These are phyloP conservation scores for Drosophila nannoptera DNA, from an alignment of 1,140 invertebrate species.

Conservation along the genomic window DNA sequence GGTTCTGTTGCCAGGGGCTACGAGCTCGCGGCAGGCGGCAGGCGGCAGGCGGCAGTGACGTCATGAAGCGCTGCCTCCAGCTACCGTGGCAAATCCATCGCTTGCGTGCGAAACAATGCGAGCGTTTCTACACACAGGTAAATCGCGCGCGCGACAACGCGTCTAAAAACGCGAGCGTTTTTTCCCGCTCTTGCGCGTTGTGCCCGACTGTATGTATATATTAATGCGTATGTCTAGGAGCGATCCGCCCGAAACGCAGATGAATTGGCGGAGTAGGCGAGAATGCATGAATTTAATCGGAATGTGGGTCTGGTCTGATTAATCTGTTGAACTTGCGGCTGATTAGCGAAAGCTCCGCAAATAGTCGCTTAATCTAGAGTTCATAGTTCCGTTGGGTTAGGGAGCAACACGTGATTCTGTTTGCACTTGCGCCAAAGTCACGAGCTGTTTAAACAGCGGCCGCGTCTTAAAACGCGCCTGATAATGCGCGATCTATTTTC, in stretches of 20 bases:
- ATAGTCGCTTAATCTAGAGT: conserved; percentile 15
- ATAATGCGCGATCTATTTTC: conserved; percentile 35
- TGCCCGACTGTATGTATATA: too few relatives aligned
- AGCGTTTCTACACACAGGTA: conserved; percentile 16
- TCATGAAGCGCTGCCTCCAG: conserved; percentile 45
- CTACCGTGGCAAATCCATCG: conserved; percentile 10
- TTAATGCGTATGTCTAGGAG: background rate
- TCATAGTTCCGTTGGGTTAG: background rate
- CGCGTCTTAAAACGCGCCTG: conserved; percentile 37
- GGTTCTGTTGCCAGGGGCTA: conserved; percentile 32
- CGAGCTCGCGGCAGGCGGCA: background rate
- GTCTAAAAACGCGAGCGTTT: conserved; percentile 36
- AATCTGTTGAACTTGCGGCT: background rate
- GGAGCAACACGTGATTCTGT: conserved; percentile 62
- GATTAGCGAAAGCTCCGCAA: conserved; percentile 11
- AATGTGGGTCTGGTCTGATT: background rate
- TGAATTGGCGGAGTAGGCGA: too few relatives aligned
- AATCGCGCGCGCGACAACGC: conserved; percentile 15
- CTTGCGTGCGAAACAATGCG: background rate
- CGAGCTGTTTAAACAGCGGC: conserved; percentile 29
- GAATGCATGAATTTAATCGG: background rate
- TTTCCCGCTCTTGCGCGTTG: background rate
- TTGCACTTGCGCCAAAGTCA: conserved; percentile 47
- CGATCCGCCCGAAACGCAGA: too few relatives aligned
- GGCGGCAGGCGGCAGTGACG: conserved; percentile 45